Evolutionary conservation across 2,797 vertebrate species (phyloP).

Genomic region (Huso huso): DNA sequence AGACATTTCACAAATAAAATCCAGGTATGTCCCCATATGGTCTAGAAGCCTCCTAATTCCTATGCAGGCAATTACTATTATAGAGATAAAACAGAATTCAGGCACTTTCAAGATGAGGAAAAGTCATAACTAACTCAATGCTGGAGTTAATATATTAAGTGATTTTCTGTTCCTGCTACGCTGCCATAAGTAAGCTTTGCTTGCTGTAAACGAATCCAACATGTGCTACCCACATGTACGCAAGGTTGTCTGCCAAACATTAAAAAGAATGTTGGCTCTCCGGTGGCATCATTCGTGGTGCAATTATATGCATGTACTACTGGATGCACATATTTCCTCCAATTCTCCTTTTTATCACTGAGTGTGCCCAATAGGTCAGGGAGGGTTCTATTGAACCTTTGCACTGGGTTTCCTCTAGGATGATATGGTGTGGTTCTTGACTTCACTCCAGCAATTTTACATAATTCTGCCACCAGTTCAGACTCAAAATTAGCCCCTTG

Average conservation of each 20-base stretch:
- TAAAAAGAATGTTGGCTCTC: slow-evolving; percentile 7
- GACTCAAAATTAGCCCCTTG: slow-evolving; percentile 19
- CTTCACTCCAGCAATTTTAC: slow-evolving; percentile 4
- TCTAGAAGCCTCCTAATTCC: no score
- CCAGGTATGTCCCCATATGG: no score
- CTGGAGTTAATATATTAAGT: no score
- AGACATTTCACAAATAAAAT: no score
- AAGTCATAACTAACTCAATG: no score
- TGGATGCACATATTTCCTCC: slow-evolving; percentile 9
- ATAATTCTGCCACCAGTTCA: not conserved
- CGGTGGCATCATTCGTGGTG: slow-evolving; percentile 8
- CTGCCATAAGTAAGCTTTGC: no score
- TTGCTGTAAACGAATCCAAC: no score
- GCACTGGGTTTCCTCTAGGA: slow-evolving; percentile 4
- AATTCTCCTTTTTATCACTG: slow-evolving; percentile 1
- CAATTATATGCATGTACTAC: slow-evolving; percentile 17
- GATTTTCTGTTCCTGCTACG: no score
- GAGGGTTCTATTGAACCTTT: slow-evolving; percentile 11
- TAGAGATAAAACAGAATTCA: no score
- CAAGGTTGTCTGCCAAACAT: slow-evolving; percentile 17
- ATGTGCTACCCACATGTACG: not conserved
- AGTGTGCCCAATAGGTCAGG: slow-evolving; percentile 7
- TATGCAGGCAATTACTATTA: no score
- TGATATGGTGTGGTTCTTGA: slow-evolving; percentile 11
- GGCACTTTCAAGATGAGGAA: no score